Evolutionary conservation across 2,113 vertebrate species (phyloP).

Genomic region (Geothlypis trichas): DNA sequence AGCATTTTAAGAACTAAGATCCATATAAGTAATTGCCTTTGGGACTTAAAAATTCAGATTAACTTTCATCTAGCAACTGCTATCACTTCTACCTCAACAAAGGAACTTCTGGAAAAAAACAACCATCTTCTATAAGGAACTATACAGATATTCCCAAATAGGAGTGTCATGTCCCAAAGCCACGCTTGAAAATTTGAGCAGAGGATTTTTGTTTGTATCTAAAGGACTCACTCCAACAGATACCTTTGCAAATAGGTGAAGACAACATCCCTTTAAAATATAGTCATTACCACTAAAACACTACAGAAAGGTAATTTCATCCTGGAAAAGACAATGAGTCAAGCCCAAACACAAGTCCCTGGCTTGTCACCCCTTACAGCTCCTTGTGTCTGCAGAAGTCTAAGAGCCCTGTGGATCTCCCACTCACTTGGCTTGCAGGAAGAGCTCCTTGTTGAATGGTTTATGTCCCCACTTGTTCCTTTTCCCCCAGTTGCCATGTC

Average conservation of each 20-base stretch:
- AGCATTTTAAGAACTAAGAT: background rate
- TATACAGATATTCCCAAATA: background rate
- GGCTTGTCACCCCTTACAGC: background rate
- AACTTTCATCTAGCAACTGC: background rate
- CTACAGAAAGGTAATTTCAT: background rate
- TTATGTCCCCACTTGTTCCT: slow-evolving; percentile 98
- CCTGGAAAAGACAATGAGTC: background rate
- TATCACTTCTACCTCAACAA: background rate
- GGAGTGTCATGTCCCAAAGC: background rate
- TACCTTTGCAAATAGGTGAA: background rate
- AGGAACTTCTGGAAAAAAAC: background rate
- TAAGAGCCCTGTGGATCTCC: background rate
- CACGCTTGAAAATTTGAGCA: background rate
- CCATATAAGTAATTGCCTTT: background rate
- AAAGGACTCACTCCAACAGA: background rate
- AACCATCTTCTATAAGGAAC: background rate
- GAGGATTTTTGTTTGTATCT: background rate
- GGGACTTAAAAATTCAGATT: background rate
- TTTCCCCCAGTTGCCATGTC: slow-evolving; percentile 88
- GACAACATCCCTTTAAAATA: background rate
- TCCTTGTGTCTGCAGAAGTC: background rate
- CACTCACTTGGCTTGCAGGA: slow-evolving; percentile 97
- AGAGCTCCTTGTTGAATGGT: slow-evolving; percentile 98
- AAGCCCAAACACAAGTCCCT: background rate
- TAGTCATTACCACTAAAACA: background rate